These are phyloP conservation scores for Labeo rohita DNA, from an alignment of 2,113 vertebrate species.

Conservation along the genomic window DNA sequence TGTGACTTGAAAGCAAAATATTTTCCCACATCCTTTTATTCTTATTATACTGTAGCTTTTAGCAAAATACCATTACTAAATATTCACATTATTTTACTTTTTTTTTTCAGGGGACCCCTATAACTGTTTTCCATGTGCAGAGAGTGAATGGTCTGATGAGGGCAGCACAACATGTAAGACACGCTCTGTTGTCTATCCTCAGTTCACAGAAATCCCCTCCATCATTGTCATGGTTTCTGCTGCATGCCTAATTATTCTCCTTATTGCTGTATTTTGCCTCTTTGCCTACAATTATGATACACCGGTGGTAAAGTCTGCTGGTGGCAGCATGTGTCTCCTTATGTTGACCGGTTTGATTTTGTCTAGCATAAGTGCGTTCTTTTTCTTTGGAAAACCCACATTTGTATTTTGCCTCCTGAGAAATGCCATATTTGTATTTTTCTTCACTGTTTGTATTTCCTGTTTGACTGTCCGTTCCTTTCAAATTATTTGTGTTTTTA, in stretches of 20 bases:
- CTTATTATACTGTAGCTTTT: not conserved
- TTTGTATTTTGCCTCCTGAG: constrained; percentile 69
- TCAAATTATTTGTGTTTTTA: constrained; percentile 62
- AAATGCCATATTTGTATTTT: constrained; percentile 68
- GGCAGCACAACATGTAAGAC: constrained; percentile 76
- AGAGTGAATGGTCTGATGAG: constrained; percentile 75
- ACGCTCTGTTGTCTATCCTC: constrained; percentile 72
- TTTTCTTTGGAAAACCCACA: constrained; percentile 78
- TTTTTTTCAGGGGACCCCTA: constrained; percentile 68
- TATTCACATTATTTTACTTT: not conserved
- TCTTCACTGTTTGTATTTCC: constrained; percentile 79
- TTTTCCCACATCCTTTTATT: too few relatives aligned
- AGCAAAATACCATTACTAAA: not conserved
- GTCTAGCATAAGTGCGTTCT: constrained; percentile 74
- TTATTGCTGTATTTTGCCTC: constrained; percentile 64
- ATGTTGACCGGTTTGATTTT: constrained; percentile 79
- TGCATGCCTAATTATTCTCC: constrained; percentile 64
- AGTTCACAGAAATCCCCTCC: constrained; percentile 69
- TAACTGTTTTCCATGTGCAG: constrained; percentile 73
- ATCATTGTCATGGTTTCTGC: constrained; percentile 64
- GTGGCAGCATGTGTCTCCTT: constrained; percentile 82
- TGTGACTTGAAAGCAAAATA: too few relatives aligned
- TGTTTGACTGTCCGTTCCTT: constrained; percentile 83
- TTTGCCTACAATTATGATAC: constrained; percentile 77
- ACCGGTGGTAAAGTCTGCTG: constrained; percentile 84